Evolutionary conservation across 1,140 invertebrate species (phyloP).

Genomic region (Laupala kohalensis): DNA sequence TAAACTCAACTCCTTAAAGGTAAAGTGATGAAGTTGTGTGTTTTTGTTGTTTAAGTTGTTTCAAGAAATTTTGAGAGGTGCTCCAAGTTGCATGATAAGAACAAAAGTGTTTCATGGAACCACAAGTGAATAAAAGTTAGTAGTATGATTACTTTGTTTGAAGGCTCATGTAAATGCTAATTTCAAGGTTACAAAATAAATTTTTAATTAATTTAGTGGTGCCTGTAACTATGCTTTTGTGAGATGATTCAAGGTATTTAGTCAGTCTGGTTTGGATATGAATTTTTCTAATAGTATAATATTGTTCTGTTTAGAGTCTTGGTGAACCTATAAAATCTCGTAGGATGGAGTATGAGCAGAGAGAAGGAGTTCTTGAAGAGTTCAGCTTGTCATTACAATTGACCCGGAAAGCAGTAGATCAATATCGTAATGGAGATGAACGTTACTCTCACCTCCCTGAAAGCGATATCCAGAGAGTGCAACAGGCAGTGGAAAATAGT

Average conservation of each 20-base stretch:
- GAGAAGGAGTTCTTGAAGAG: constrained; percentile 62
- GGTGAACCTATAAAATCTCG: constrained; percentile 77
- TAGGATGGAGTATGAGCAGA: constrained; percentile 60
- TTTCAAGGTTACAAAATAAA: too few species aligned
- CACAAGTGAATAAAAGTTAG: too few species aligned
- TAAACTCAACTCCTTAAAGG: constrained; percentile 47
- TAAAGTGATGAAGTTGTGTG: constrained; percentile 22
- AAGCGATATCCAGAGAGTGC: constrained; percentile 61
- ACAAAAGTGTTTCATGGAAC: too few species aligned
- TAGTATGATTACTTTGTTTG: too few species aligned
- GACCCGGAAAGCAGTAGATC: constrained; percentile 59
- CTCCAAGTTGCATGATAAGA: too few species aligned
- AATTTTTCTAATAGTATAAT: neutral
- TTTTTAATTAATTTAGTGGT: too few species aligned
- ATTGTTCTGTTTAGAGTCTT: constrained; percentile 32
- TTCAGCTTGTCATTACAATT: constrained; percentile 56
- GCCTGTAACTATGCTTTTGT: too few species aligned
- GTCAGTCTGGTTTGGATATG: too few species aligned
- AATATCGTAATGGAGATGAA: constrained; percentile 48
- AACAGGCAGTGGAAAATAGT: constrained; percentile 35
- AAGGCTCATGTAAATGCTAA: too few species aligned
- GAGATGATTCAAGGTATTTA: too few species aligned
- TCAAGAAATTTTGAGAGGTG: too few species aligned
- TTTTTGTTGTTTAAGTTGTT: too few species aligned
- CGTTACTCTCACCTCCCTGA: constrained; percentile 73